These are phyloP conservation scores for Halcyon malimbica DNA, from an alignment of 2,113 vertebrate genomes.

Conservation along the genomic window DNA sequence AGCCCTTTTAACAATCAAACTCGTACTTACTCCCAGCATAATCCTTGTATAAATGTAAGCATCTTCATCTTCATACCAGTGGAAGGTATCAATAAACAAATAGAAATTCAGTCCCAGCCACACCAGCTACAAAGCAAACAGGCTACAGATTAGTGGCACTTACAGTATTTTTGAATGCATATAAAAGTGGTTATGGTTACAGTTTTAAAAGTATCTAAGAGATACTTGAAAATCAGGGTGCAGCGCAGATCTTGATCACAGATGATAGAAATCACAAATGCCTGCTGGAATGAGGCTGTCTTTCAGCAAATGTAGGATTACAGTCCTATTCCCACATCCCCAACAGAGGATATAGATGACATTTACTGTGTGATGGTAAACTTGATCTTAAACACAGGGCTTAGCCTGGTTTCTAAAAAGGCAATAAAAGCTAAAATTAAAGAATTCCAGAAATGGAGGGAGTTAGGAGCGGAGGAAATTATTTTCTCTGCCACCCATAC, in stretches of 20 bases:
- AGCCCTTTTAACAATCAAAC: conserved; percentile 4
- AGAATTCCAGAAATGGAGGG: neutral
- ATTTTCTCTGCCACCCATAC: neutral
- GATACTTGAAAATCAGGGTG: neutral
- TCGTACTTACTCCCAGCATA: conserved; percentile 82
- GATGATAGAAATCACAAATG: neutral
- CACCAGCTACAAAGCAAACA: conserved; percentile 66
- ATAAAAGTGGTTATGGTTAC: neutral
- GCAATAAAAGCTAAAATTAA: neutral
- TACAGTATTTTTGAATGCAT: neutral
- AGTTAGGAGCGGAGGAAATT: neutral
- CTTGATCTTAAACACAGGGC: neutral
- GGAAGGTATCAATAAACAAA: conserved; percentile 80
- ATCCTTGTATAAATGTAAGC: conserved; percentile 81
- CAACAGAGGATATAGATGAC: neutral
- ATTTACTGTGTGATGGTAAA: neutral
- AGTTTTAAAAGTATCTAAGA: neutral
- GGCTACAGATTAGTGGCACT: neutral
- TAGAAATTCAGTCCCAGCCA: conserved; percentile 82
- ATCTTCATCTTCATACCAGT: conserved; percentile 76
- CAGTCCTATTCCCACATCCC: neutral
- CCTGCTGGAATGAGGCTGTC: neutral
- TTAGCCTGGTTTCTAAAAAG: neutral
- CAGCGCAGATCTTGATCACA: neutral
- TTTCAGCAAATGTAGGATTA: conserved; percentile 20